phyloP scores from a whole-genome alignment of 2,797 vertebrate species.

The Acipenser ruthenus region DNA sequence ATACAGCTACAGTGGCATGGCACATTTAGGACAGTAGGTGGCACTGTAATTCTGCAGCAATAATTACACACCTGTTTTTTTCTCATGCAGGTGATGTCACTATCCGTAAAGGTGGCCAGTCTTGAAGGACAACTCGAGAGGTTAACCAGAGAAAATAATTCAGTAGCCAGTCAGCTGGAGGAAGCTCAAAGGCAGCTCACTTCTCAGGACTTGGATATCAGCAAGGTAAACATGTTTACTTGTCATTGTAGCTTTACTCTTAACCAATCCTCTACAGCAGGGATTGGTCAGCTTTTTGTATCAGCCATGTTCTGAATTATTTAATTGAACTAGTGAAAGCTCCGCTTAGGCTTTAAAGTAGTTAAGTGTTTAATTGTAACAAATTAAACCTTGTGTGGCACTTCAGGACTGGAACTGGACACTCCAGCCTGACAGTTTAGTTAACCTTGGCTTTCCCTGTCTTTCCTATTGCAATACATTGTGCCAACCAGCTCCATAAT shows the following conservation, averaged over 20 bases:
- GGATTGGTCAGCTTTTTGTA: not conserved
- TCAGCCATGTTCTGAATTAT: too few species aligned
- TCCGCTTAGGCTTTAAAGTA: slow-evolving; percentile 25
- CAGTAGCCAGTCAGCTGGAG: slow-evolving; percentile 67
- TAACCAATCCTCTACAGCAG: not conserved
- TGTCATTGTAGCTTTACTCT: too few species aligned
- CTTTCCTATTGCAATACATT: too few species aligned
- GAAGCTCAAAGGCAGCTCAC: slow-evolving; percentile 61
- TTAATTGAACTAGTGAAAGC: not conserved
- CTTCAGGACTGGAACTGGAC: too few species aligned
- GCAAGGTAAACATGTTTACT: slow-evolving; percentile 54
- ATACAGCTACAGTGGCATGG: too few species aligned
- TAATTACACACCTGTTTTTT: not conserved
- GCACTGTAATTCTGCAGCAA: too few species aligned
- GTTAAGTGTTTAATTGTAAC: not conserved
- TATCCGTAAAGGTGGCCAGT: slow-evolving; percentile 69
- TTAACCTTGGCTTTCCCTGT: too few species aligned
- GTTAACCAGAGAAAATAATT: slow-evolving; percentile 65
- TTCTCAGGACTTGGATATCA: slow-evolving; percentile 63
- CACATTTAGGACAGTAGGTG: too few species aligned
- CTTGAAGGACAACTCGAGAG: slow-evolving; percentile 69
- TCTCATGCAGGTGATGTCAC: slow-evolving; percentile 54
- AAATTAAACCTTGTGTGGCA: too few species aligned
- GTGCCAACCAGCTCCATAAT: not conserved
- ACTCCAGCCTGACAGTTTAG: too few species aligned